Conservation (phyloP, 2,113 vertebrate genomes). For the Podarcis cretensis region DNA sequence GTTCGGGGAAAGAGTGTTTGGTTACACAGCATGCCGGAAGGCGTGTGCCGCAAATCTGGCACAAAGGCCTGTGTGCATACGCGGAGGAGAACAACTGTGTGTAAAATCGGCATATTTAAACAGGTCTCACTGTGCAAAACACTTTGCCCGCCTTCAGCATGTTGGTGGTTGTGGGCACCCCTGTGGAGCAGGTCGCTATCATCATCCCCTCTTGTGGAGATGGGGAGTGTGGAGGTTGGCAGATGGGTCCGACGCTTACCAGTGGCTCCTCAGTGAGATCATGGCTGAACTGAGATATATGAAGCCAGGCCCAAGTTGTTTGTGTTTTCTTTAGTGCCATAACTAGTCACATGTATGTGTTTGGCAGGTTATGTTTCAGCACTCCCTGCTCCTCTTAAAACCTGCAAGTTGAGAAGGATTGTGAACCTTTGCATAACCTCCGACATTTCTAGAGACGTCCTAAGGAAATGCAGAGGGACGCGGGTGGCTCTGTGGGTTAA, state of each 20-base stretch:
- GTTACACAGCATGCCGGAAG: constrained; percentile 3
- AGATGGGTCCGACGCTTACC: neutral
- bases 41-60: neutral
- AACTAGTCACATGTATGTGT: neutral
- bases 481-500: too few relatives aligned
- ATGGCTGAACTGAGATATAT: neutral
- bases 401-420: neutral
- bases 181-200: neutral
- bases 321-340: neutral
- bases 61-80: neutral
- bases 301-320: neutral
- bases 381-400: neutral
- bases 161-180: neutral
- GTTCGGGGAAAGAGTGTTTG: neutral
- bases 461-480: too few relatives aligned
- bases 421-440: too few relatives aligned
- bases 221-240: neutral
- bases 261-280: neutral
- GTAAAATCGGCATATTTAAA: neutral
- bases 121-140: neutral
- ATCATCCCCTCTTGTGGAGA: neutral
- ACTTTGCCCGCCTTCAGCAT: neutral
- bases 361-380: neutral
- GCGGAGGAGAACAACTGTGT: neutral
- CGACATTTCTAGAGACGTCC: too few relatives aligned